These are phyloP conservation scores for Ceratotherium simum DNA, from an alignment of 2,113 vertebrate genomes.

Conservation along the genomic window DNA sequence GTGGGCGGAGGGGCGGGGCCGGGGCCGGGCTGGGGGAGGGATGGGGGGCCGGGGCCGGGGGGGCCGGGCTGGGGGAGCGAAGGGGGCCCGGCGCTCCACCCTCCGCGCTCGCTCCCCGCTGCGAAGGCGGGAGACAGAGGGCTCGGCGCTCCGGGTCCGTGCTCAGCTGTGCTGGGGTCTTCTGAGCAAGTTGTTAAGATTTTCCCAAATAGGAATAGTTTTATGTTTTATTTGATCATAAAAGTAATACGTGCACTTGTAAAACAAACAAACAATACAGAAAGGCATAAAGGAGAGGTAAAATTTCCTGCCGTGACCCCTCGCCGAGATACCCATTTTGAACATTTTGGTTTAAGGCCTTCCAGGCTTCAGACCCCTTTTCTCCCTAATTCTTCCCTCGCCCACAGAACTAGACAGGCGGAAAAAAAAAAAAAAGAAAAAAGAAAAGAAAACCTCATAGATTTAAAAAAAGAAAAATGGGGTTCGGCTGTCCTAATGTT, in stretches of 20 bases:
- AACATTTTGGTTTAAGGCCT: neutral
- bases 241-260: neutral
- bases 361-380: neutral
- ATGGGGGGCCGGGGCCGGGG: neutral
- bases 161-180: neutral
- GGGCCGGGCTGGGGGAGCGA: neutral
- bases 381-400: too few relatives aligned
- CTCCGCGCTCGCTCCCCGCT: too few relatives aligned
- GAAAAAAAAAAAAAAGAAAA: too few relatives aligned
- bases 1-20: neutral
- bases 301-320: neutral
- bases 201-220: neutral
- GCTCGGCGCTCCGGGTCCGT: fast-evolving
- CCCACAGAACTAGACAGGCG: neutral
- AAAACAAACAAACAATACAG: neutral
- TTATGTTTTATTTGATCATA: neutral
- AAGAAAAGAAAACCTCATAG: neutral
- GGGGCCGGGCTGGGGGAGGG: too few relatives aligned
- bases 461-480: neutral
- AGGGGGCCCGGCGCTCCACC: neutral
- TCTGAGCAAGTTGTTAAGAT: neutral
- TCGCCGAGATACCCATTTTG: neutral
- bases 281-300: neutral
- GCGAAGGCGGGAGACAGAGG: too few relatives aligned
- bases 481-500: neutral